Percentiles rank a stretch among this genome's conserved stretches.
Evolutionary conservation across 1,140 invertebrate species (phyloP).

Genomic region (Andricus grossulariae): DNA sequence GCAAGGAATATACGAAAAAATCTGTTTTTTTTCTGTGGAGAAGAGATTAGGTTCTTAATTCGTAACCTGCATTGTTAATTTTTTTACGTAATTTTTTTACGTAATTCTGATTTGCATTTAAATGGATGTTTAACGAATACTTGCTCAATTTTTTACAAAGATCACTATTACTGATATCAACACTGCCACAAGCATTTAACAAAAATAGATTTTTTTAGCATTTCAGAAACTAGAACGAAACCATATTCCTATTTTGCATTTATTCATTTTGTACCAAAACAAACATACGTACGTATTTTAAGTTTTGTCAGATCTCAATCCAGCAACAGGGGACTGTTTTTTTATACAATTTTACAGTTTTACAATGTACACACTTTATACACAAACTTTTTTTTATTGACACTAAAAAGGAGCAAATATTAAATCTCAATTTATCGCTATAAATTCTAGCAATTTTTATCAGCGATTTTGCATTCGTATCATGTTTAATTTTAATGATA

Average conservation of each 20-base stretch:
- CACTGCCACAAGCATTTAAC: constrained; percentile 24
- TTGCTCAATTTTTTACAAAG: constrained; percentile 19
- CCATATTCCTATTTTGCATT: background rate
- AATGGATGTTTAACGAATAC: constrained; percentile 14
- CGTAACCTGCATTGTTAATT: no score
- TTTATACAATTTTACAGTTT: background rate
- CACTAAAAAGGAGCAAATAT: constrained; percentile 29
- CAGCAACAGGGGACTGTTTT: constrained; percentile 24
- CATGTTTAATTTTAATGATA: background rate
- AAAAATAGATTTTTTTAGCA: constrained; percentile 17
- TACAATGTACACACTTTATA: background rate
- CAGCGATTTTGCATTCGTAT: background rate
- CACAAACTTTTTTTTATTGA: background rate
- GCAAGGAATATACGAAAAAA: no score
- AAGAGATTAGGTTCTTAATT: no score
- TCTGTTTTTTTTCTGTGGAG: no score
- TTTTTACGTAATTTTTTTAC: background rate
- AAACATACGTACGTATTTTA: background rate
- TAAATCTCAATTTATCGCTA: background rate
- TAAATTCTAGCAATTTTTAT: background rate
- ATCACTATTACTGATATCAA: background rate
- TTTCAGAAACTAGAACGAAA: background rate
- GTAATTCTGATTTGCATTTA: background rate
- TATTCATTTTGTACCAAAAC: background rate
- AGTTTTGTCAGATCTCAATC: constrained; percentile 13